phyloP scores from a whole-genome alignment of 2,113 vertebrate genomes.

The Campylorhamphus procurvoides region DNA sequence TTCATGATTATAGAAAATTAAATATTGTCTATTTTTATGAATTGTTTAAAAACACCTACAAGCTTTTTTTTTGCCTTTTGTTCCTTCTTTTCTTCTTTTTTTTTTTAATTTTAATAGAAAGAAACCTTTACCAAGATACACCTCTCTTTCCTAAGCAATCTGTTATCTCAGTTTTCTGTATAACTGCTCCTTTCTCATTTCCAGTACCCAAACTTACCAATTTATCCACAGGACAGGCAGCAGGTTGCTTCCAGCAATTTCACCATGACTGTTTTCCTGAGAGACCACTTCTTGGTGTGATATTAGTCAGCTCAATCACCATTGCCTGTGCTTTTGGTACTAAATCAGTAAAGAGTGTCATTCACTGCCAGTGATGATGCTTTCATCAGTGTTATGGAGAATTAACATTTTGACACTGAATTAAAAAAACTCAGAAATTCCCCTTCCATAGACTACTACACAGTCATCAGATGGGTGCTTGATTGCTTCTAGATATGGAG shows the following conservation, averaged over 20 bases:
- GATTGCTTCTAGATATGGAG: not conserved
- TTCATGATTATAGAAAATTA: not conserved
- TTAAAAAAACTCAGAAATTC: not conserved
- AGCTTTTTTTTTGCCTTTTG: not conserved
- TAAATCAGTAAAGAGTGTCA: not conserved
- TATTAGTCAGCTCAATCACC: not conserved
- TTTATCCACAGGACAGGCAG: constrained; percentile 18
- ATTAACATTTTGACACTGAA: not conserved
- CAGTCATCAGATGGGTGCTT: not conserved
- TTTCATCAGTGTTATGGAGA: not conserved
- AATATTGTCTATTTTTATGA: not conserved
- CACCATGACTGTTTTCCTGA: not conserved
- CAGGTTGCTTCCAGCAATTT: not conserved
- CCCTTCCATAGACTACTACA: not conserved
- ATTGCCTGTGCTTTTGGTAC: not conserved
- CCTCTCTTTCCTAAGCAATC: not conserved
- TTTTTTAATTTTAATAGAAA: not conserved
- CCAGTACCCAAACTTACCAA: not conserved
- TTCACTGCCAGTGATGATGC: not conserved
- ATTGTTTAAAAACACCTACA: not conserved
- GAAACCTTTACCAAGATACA: not conserved
- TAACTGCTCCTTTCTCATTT: constrained; percentile 24
- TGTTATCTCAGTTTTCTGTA: constrained; percentile 13
- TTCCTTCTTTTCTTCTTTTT: no score
- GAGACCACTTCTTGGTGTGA: not conserved